These are phyloP conservation scores for Acholoe squamosa DNA, from an alignment of 2,888 invertebrate species.

Conservation along the genomic window DNA sequence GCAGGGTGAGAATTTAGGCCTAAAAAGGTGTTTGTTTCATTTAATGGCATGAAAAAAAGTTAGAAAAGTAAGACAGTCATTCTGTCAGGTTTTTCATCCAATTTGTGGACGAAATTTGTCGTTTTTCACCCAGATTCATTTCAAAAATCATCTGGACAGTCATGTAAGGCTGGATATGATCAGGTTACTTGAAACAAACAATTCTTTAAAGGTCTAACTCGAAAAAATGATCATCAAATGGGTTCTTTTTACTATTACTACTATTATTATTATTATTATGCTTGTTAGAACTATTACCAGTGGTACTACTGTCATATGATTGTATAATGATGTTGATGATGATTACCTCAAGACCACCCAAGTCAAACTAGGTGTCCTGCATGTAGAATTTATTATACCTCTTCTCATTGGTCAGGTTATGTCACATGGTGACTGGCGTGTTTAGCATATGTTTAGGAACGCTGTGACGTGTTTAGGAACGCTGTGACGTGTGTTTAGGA, in stretches of 20 bases:
- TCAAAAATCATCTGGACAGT: too few species aligned
- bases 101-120: too few species aligned
- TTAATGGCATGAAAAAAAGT: too few species aligned
- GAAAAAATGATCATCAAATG: background rate
- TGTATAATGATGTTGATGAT: background rate
- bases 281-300: background rate
- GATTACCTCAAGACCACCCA: constrained; percentile 38
- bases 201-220: too few species aligned
- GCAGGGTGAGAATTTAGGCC: too few species aligned
- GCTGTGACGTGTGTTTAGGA: constrained; percentile 15
- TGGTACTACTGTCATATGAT: background rate
- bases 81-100: too few species aligned
- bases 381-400: constrained; percentile 8
- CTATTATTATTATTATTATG: background rate
- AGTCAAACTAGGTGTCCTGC: constrained; percentile 41
- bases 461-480: constrained; percentile 10
- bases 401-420: background rate
- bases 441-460: constrained; percentile 5
- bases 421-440: constrained; percentile 18
- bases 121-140: too few species aligned
- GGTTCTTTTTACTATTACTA: background rate
- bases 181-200: too few species aligned
- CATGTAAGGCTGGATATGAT: too few species aligned
- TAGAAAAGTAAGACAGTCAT: too few species aligned
- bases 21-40: too few species aligned